These are phyloP conservation scores for Notamacropus eugenii DNA, from an alignment of 2,797 vertebrate species.

Conservation along the genomic window DNA sequence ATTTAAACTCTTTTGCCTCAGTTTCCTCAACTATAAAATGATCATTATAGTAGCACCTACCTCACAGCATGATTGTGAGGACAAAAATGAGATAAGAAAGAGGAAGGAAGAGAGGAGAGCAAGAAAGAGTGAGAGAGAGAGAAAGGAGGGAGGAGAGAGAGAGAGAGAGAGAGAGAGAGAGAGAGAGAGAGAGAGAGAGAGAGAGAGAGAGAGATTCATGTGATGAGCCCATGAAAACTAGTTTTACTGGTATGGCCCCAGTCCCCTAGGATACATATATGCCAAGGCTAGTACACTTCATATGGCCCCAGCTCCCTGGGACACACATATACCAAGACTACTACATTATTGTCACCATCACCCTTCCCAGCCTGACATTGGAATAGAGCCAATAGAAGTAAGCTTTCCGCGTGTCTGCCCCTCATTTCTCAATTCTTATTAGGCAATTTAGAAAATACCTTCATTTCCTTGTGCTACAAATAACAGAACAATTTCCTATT, in stretches of 20 bases:
- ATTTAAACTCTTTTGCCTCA: too few species aligned
- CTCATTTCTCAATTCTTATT: not conserved
- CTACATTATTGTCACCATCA: too few species aligned
- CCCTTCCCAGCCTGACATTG: not conserved
- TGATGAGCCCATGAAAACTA: not conserved
- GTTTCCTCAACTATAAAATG: too few species aligned
- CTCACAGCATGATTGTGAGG: too few species aligned
- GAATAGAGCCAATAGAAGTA: not conserved
- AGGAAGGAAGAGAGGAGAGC: not conserved
- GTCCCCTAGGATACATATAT: not conserved
- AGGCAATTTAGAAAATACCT: not conserved
- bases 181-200: not conserved
- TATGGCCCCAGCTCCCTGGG: too few species aligned
- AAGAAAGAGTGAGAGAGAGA: not conserved
- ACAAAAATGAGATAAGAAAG: not conserved
- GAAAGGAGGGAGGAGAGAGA: not conserved
- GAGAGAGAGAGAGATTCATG: not conserved
- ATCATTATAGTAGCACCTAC: too few species aligned
- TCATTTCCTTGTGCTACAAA: not conserved
- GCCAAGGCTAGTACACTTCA: too few species aligned
- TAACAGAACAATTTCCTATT: not conserved
- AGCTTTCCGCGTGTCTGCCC: not conserved
- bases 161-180: not conserved
- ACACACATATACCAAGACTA: too few species aligned
- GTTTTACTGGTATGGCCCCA: not conserved